These are phyloP conservation scores for Danio jaintianensis DNA, from an alignment of 2,797 vertebrate genomes.

Conservation along the genomic window DNA sequence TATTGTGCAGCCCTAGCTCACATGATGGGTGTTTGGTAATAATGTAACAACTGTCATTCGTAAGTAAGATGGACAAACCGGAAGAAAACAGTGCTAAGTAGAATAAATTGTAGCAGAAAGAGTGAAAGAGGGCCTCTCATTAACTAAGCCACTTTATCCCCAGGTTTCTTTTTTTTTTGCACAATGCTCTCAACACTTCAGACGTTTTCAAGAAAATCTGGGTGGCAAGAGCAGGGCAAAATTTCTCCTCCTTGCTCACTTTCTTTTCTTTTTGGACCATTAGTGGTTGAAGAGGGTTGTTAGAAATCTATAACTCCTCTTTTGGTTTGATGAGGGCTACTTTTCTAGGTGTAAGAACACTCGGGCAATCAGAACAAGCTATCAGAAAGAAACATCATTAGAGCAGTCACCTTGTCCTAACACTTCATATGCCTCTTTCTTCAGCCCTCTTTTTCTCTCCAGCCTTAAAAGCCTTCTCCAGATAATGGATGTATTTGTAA, in stretches of 20 bases:
- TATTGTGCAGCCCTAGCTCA: too few species aligned
- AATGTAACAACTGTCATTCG: neutral
- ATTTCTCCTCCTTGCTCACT: slow-evolving; percentile 18
- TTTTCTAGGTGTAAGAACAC: slow-evolving; percentile 53
- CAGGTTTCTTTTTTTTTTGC: slow-evolving; percentile 1
- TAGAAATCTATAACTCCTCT: slow-evolving; percentile 54
- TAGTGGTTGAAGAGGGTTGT: slow-evolving; percentile 48
- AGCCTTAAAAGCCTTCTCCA: slow-evolving; percentile 38
- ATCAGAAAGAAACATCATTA: slow-evolving; percentile 55
- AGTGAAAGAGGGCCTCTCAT: slow-evolving; percentile 49
- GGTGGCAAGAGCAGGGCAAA: slow-evolving; percentile 38
- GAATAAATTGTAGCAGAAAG: slow-evolving; percentile 23
- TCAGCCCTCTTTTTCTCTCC: slow-evolving; percentile 22
- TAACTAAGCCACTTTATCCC: slow-evolving; percentile 43
- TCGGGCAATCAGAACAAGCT: slow-evolving; percentile 46
- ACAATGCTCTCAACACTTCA: slow-evolving; percentile 49
- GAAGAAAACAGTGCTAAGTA: slow-evolving; percentile 16
- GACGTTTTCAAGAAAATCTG: slow-evolving; percentile 45
- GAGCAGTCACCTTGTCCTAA: slow-evolving; percentile 47
- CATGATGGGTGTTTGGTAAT: too few species aligned
- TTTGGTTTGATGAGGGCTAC: slow-evolving; percentile 51
- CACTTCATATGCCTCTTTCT: slow-evolving; percentile 26
- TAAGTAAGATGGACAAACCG: neutral
- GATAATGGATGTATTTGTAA: slow-evolving; percentile 47
- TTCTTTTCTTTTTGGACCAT: slow-evolving; percentile 56